Conservation (phyloP, 2,888 invertebrate genomes). For the Drosophila macrospina region DNA sequence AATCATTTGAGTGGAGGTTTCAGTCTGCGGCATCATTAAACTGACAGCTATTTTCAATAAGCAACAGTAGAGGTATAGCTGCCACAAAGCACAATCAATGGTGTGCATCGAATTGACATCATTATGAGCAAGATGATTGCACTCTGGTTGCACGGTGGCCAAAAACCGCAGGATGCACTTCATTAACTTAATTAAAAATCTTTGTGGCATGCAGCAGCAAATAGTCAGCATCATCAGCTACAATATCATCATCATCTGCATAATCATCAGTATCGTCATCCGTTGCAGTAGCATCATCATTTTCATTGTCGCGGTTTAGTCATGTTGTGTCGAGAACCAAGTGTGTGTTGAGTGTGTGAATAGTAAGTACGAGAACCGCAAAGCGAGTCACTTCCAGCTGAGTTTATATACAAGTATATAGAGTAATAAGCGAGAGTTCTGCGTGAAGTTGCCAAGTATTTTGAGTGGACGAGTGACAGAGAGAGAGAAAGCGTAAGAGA, state of each 20-base stretch:
- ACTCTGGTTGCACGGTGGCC: slow-evolving; percentile 39
- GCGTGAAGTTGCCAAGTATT: slow-evolving; percentile 23
- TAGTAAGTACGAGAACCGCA: slow-evolving; percentile 60
- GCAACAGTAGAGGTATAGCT: slow-evolving; percentile 7
- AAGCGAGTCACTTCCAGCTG: slow-evolving; percentile 71
- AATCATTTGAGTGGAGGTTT: slow-evolving; percentile 17
- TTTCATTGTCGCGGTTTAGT: slow-evolving; percentile 33
- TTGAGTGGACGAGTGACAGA: background rate
- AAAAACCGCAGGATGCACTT: slow-evolving; percentile 74
- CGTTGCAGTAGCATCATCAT: slow-evolving; percentile 15
- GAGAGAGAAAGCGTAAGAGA: background rate
- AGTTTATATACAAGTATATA: slow-evolving; percentile 45
- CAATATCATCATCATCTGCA: slow-evolving; percentile 15
- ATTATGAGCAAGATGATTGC: slow-evolving; percentile 32
- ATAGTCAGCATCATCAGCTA: slow-evolving; percentile 17
- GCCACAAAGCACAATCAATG: slow-evolving; percentile 6
- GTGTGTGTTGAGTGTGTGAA: slow-evolving; percentile 26
- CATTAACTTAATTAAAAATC: slow-evolving; percentile 78
- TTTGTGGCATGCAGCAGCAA: slow-evolving; percentile 36
- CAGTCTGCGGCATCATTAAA: slow-evolving; percentile 1
- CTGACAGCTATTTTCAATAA: slow-evolving; percentile 24
- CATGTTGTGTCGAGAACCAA: slow-evolving; percentile 18
- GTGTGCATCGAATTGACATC: slow-evolving; percentile 31
- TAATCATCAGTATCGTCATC: background rate
- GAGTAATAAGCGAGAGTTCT: slow-evolving; percentile 36